Base-by-base conservation (phyloP, 2,888 invertebrate genomes). In the Amphipyra berbera region DNA sequence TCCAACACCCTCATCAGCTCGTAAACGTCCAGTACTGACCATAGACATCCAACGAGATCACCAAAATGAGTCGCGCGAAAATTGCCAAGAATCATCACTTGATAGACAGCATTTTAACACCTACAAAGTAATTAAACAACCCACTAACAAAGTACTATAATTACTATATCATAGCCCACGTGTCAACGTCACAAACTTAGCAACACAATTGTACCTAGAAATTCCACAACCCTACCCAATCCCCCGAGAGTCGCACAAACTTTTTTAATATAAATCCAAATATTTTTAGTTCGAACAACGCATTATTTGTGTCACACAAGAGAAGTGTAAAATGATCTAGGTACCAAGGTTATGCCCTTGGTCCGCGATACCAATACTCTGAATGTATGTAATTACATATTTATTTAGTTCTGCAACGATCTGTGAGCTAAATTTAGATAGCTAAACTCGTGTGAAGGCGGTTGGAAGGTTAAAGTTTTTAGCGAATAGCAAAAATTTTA, bases 311-410 rank as follows among this genome's bases (percentile, higher is more conserved):
- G 54, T 54, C 50, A 37, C 46, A 21, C 60, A 42, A 58, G 76
- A 70, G 67, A 53, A 45, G 47, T 57, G 87, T 80, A 85, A 88
- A 77, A 63, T 61, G 73, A 88, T 79, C 82, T 76, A 61, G 13
- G 60, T 62, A 56, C 56, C 88, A 85, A 88, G 88, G 88, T 57
- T 81, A 13, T 41, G 83, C 75, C 88, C 88, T 88, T 88, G 87
- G 73, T 53, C 69, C 75, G 61, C 75, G 78, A 69, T 73, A 74
- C 79, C 68, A 76, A 79, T 82, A 82, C 80, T 75, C 66, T 78
- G 67, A 84, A 83, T 78, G 86, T 88, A 86, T 88, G 86, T 79
- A 88, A 88, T 88, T 88, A 86, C 88, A 87, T 81, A 85, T 82
- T 75, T 67, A 78, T 82, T 81, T 71, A 67, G 69, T 52, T 67